Evolutionary conservation across 2,888 invertebrate genomes (phyloP).

Genomic region (Aporophyla nigra): DNA sequence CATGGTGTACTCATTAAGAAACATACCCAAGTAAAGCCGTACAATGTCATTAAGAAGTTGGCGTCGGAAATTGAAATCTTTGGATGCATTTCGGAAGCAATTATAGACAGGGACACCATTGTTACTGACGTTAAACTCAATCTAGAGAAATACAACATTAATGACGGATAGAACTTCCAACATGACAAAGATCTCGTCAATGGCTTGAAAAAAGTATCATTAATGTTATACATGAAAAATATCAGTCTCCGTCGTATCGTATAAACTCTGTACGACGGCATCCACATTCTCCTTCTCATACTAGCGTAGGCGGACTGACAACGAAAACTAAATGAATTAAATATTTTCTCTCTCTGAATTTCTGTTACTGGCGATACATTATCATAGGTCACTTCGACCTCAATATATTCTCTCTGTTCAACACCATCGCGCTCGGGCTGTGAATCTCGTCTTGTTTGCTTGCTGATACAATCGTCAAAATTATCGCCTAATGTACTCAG

Average conservation of each 20-base stretch:
- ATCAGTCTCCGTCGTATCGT: constrained; percentile 80
- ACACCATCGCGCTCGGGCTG: constrained; percentile 74
- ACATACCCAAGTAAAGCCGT: constrained; percentile 88
- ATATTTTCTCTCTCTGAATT: constrained; percentile 85
- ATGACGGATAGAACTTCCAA: constrained; percentile 87
- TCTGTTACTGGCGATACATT: constrained; percentile 86
- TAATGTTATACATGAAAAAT: constrained; percentile 82
- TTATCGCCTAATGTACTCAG: constrained; percentile 89
- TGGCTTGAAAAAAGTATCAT: constrained; percentile 87
- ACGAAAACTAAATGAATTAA: constrained; percentile 86
- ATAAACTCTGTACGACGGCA: constrained; percentile 87
- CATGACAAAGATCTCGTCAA: constrained; percentile 85
- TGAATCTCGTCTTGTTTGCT: constrained; percentile 84
- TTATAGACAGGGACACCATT: constrained; percentile 81
- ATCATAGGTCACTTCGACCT: constrained; percentile 86
- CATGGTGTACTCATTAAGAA: constrained; percentile 86
- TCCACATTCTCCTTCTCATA: constrained; percentile 81
- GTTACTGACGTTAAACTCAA: constrained; percentile 82
- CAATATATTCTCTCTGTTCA: constrained; percentile 80
- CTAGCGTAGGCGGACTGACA: constrained; percentile 84
- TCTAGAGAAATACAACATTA: constrained; percentile 82
- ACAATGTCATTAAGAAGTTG: constrained; percentile 85
- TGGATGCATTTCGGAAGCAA: constrained; percentile 82
- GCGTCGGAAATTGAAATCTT: constrained; percentile 82
- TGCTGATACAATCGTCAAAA: constrained; percentile 87